Conservation (phyloP, 2,797 vertebrate genomes). For the Clarias pachynema region DNA sequence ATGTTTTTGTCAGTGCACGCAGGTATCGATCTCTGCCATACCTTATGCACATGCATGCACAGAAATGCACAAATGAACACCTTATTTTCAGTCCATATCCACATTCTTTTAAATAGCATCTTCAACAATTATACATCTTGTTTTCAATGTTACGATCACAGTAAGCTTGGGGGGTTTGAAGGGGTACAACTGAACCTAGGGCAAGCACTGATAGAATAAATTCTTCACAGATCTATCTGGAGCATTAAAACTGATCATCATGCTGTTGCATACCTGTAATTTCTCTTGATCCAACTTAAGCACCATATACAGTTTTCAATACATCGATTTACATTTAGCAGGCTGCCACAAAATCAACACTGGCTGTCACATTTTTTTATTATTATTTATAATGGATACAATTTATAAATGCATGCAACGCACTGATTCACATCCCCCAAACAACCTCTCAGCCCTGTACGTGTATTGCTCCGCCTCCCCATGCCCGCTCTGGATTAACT, state of each 20-base stretch:
- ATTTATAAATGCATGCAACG: too few species aligned
- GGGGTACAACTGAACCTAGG: constrained; percentile 54
- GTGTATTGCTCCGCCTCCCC: too few species aligned
- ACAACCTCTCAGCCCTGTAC: too few species aligned
- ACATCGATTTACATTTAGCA: too few species aligned
- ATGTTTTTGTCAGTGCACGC: not conserved
- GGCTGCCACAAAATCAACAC: too few species aligned
- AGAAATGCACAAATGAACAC: too few species aligned
- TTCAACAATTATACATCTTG: not conserved
- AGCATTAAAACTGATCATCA: constrained; percentile 53
- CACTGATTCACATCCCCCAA: too few species aligned
- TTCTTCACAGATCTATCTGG: constrained; percentile 53
- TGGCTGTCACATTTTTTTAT: too few species aligned
- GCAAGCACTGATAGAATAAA: constrained; percentile 53
- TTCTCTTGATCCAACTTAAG: constrained; percentile 56
- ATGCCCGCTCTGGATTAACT: too few species aligned
- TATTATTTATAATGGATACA: too few species aligned
- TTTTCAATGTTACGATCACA: not conserved
- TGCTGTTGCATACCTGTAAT: constrained; percentile 56
- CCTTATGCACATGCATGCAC: not conserved
- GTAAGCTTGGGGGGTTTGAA: not conserved
- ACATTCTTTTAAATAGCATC: not conserved
- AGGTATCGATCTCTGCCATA: not conserved
- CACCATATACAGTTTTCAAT: constrained; percentile 8
- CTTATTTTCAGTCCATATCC: not conserved